Percentiles rank a stretch among this genome's conserved stretches.
These are phyloP conservation scores for Abrostola triplasia DNA, from an alignment of 2,888 invertebrate genomes.

Conservation along the genomic window DNA sequence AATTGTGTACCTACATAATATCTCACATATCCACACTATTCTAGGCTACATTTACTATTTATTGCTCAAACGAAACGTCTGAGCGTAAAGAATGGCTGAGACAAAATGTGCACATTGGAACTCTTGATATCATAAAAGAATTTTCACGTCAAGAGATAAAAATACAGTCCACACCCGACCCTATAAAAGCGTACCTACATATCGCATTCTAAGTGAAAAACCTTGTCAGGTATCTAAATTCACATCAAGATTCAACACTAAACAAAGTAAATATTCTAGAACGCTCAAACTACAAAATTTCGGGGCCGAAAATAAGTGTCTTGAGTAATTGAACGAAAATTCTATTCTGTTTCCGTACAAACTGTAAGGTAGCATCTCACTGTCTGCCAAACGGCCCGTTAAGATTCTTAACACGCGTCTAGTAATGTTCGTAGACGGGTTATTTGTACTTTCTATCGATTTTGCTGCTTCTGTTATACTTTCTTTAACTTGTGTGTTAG, in stretches of 20 bases:
- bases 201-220: conserved; percentile 40
- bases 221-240: conserved; percentile 28
- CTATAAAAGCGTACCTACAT: conserved; percentile 14
- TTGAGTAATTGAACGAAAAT: conserved; percentile 49
- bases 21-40: too few species aligned
- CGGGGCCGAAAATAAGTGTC: conserved; percentile 9
- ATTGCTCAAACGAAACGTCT: not conserved
- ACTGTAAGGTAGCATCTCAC: conserved; percentile 33
- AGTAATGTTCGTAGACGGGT: conserved; percentile 52
- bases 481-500: conserved; percentile 42
- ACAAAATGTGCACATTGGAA: not conserved
- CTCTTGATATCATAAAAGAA: conserved; percentile 2
- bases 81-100: not conserved
- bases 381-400: conserved; percentile 45
- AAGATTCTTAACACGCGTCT: conserved; percentile 50
- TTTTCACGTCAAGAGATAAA: conserved; percentile 1
- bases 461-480: conserved; percentile 30
- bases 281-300: conserved; percentile 18
- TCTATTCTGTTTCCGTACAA: conserved; percentile 30
- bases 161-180: conserved; percentile 14
- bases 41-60: too few species aligned
- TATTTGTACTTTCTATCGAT: conserved; percentile 55
- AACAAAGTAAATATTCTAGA: conserved; percentile 12
- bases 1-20: too few species aligned
- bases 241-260: conserved; percentile 7